Evolutionary conservation across 2,888 invertebrate genomes (phyloP).

Genomic region (Drosophila infuscata): DNA sequence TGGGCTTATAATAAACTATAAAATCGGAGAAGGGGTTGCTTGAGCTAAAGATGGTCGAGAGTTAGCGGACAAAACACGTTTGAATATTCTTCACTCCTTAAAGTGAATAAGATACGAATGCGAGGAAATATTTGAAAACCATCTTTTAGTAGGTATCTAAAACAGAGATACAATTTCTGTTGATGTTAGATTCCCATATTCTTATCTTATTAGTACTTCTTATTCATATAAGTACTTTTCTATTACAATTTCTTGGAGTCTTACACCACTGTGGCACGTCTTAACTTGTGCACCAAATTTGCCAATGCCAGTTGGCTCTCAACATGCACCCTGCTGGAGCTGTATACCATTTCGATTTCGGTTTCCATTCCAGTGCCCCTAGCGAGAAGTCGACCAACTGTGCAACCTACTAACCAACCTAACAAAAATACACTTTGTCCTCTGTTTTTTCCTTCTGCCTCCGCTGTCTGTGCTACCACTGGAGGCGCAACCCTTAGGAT

Average conservation of each 20-base stretch:
- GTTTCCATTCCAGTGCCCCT: slow-evolving; percentile 32
- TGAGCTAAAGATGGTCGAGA: background rate
- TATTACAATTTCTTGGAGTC: background rate
- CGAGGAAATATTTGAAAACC: background rate
- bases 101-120: background rate
- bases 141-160: background rate
- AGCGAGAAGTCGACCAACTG: slow-evolving; percentile 23
- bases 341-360: slow-evolving; percentile 30
- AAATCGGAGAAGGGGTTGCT: background rate
- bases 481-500: slow-evolving; percentile 9
- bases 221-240: background rate
- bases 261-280: slow-evolving; percentile 41
- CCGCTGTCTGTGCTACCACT: background rate
- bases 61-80: fast-evolving
- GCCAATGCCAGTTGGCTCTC: background rate
- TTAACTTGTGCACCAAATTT: slow-evolving; percentile 10
- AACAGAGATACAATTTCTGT: too few relatives aligned
- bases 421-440: slow-evolving; percentile 10
- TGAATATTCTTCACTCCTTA: background rate
- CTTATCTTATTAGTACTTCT: too few relatives aligned
- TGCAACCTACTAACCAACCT: slow-evolving; percentile 35
- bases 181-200: too few relatives aligned
- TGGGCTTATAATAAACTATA: background rate
- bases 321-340: background rate
- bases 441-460: background rate